phyloP scores from a whole-genome alignment of 2,113 vertebrate species.

The Dendrocopos noguchii region DNA sequence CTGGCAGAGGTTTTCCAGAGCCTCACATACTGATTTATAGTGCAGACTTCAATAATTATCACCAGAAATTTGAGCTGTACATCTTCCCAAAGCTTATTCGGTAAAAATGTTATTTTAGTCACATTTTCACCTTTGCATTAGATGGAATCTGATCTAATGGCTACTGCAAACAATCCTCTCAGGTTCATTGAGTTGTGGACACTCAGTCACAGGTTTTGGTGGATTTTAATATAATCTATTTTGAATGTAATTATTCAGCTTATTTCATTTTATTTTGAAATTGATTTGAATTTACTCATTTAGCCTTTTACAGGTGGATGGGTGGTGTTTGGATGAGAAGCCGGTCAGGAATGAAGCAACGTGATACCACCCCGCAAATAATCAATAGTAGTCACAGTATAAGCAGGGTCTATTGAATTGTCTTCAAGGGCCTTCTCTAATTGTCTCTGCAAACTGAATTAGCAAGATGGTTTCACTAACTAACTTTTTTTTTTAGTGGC shows the following conservation, averaged over 20 bases:
- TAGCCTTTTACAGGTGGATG: not conserved
- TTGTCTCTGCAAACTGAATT: slow-evolving; percentile 43
- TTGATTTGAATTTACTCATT: not conserved
- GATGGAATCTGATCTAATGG: not conserved
- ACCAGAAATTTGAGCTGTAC: not conserved
- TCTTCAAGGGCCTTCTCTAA: slow-evolving; percentile 41
- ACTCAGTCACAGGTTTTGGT: not conserved
- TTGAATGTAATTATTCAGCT: not conserved
- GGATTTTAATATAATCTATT: not conserved
- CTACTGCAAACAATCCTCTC: not conserved
- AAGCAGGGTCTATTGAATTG: not conserved
- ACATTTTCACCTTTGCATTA: not conserved
- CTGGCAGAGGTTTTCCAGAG: not conserved
- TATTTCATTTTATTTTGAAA: not conserved
- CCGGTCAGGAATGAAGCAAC: not conserved
- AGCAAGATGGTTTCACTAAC: slow-evolving; percentile 12
- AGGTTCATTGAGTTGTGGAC: not conserved
- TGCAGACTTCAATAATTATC: not conserved
- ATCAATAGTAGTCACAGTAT: not conserved
- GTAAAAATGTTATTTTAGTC: not conserved
- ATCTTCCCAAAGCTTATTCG: not conserved
- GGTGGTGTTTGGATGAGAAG: not conserved
- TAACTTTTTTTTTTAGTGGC: slow-evolving; percentile 15
- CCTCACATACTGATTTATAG: not conserved
- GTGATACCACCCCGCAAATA: not conserved